Conservation (phyloP, 2,797 vertebrate genomes). For the Protonibea diacanthus region DNA sequence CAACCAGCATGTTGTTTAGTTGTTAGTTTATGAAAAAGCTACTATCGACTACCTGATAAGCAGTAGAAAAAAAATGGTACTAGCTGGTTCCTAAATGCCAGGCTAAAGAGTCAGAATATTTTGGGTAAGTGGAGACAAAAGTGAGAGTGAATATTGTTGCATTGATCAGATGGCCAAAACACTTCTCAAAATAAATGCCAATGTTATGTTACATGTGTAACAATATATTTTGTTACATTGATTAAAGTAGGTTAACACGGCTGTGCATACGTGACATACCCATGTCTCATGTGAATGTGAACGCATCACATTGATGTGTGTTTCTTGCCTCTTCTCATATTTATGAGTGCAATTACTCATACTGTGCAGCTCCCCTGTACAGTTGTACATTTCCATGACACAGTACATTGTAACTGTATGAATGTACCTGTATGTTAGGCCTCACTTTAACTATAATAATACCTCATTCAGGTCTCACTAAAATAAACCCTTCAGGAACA, state of each 20-base stretch:
- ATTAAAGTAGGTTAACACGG: constrained; percentile 40
- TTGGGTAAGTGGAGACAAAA: neutral
- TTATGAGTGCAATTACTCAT: constrained; percentile 41
- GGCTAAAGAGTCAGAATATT: neutral
- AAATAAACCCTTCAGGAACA: constrained; percentile 21
- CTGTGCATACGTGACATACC: constrained; percentile 20
- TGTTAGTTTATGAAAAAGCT: no score
- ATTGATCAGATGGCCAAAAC: no score
- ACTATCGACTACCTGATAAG: neutral
- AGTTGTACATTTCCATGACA: constrained; percentile 36
- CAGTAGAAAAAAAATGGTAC: neutral
- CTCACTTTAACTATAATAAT: constrained; percentile 31
- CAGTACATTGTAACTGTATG: neutral
- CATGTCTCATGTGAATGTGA: constrained; percentile 7
- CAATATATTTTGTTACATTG: constrained; percentile 17
- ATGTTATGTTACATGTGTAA: no score
- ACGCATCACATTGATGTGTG: constrained; percentile 5
- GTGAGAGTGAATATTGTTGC: no score
- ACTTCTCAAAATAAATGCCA: neutral
- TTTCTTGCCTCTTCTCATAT: constrained; percentile 27
- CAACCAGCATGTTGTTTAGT: no score
- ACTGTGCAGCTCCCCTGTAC: constrained; percentile 20
- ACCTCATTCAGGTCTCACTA: constrained; percentile 31
- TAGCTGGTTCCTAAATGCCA: neutral
- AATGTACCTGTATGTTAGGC: neutral